Evolutionary conservation across 2,888 invertebrate genomes (phyloP).

Genomic region (Meiosimyza platycephala): DNA sequence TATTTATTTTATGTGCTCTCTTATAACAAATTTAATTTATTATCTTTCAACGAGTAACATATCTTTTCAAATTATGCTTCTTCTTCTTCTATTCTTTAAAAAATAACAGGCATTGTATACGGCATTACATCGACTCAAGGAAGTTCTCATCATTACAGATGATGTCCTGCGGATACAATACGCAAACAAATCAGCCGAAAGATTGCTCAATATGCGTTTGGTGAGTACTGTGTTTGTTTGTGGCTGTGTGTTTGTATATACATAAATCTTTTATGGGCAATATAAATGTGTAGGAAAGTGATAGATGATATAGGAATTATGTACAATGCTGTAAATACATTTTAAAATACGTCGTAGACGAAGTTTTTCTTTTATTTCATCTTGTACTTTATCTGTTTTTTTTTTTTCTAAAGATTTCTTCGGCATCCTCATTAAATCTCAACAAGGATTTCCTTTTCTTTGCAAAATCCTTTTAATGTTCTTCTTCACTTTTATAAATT

Average conservation of each 20-base stretch:
- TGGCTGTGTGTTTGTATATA: neutral
- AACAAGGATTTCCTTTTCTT: neutral
- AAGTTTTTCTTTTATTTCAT: neutral
- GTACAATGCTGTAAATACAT: too few species aligned
- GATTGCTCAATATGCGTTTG: constrained; percentile 78
- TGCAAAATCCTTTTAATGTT: neutral
- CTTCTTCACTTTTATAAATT: neutral
- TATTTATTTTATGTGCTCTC: too few species aligned
- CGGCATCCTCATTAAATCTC: neutral
- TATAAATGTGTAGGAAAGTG: too few species aligned
- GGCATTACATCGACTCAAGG: constrained; percentile 87
- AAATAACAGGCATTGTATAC: constrained; percentile 77
- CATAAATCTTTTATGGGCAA: neutral
- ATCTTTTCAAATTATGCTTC: neutral
- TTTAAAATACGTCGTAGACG: too few species aligned
- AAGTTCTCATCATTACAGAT: constrained; percentile 89
- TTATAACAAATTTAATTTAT: neutral
- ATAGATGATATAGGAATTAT: too few species aligned
- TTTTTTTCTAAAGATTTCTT: neutral
- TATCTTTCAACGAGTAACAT: neutral
- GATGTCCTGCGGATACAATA: constrained; percentile 87
- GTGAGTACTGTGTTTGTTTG: constrained; percentile 64
- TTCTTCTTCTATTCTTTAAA: constrained; percentile 5
- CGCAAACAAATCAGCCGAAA: constrained; percentile 88
- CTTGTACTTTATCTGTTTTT: neutral